Base-by-base conservation (phyloP, 2,888 invertebrate genomes). In the Eupeodes latifasciatus region DNA sequence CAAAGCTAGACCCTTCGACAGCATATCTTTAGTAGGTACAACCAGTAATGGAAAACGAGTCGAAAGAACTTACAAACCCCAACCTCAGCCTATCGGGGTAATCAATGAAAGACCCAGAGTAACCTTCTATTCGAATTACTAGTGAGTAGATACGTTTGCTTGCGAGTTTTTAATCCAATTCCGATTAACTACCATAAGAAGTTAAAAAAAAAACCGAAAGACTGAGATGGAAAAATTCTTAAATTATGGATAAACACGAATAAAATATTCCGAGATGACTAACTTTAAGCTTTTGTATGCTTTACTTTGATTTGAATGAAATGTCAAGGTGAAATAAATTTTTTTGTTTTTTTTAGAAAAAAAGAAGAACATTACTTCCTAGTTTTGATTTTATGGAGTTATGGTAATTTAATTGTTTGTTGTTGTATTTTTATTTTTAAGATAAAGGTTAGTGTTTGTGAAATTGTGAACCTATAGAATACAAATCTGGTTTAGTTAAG, bases 251-350 rank as follows among this genome's bases (percentile, higher is more conserved):
- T 57, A 14, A 47, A 7, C 14, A 19, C 4, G 9, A 47, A 4
- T 40, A 19, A 53, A 40, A 27, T 40, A 40, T 55, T 71, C 55
- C 4, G 34, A 44, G 47, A 44, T 72, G 57, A 72, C 57, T 72
- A 44, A 72, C 34, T 10, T 44, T 14, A 14, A 55, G 14, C 11
- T 19, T n/a, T 14, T 16, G 5, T 14, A 49, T 27, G 14, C 7
- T 14, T 47, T 36, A 11, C 34, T 53, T 10, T 53, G 74, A 79
- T 67, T 74, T 75, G 3, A 75, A 59, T 40, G 16, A 83, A 80
- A 85, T 85, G 69, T 71, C 85, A 85, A 81, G 85, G 85, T 71
- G 59, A 79, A 85, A 81, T 81, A 85, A 76, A 81, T 2, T 2
- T 27, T 27, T 3, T 81, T 51, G 12, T 64, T 75, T 16, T 53